Conservation (phyloP, 2,888 invertebrate species). For the Tenthredo notha region DNA sequence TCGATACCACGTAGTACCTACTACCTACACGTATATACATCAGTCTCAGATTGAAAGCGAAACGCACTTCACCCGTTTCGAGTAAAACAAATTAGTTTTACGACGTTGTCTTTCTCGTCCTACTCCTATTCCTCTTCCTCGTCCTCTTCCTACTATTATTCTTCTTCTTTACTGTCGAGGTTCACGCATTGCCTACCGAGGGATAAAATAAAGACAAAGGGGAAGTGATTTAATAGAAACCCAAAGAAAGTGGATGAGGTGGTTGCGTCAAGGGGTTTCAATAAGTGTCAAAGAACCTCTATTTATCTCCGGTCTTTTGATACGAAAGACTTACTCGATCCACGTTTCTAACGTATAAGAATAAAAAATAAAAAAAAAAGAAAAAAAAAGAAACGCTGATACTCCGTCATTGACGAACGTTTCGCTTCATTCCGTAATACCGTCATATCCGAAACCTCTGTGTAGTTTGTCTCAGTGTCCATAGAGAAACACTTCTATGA, state of each 20-base stretch:
- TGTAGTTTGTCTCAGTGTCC: neutral
- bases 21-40: neutral
- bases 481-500: neutral
- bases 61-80: conserved; percentile 23
- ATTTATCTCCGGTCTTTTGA: conserved; percentile 12
- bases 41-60: conserved; percentile 3
- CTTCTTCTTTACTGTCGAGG: neutral
- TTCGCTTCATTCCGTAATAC: neutral
- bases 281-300: conserved; percentile 30
- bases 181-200: neutral
- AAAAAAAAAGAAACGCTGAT: neutral
- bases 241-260: conserved; percentile 17
- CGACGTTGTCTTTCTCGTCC: neutral
- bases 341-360: neutral
- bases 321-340: neutral
- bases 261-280: conserved; percentile 21
- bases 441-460: neutral
- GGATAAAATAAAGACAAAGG: conserved; percentile 29
- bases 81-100: conserved; percentile 37
- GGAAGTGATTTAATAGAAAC: conserved; percentile 32
- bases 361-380: neutral
- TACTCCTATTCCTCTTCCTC: neutral
- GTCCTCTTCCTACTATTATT: neutral
- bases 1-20: neutral
- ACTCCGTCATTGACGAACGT: neutral